Base-by-base conservation (phyloP, 2,113 vertebrate species). In the Cervus canadensis region DNA sequence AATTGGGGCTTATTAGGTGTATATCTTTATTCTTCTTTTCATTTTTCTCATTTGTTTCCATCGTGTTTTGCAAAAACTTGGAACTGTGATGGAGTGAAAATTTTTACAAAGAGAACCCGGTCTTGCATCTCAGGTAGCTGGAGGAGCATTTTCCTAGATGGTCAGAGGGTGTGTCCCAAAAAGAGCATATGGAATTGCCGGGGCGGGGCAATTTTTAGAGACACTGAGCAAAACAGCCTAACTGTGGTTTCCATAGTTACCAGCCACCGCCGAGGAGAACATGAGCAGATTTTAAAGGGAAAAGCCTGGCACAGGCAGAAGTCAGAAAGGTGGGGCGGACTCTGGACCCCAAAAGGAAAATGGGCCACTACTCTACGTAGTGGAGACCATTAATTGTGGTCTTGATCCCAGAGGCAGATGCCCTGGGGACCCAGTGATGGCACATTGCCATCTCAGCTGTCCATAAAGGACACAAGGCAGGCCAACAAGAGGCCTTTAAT, bases 191-290 rank as follows among this genome's bases (percentile, higher is more conserved):
- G 71, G 88, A 74, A 48, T 88, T 59, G 71, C 82, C 64, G 0
- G 9, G 59, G 45, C n/a, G 78, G 52, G 92, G 96, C 94, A 97
- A 96, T 98, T 98, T 98, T 98, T 97, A 96, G 95, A 96, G 95
- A 95, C 96, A 93, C 40, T 59, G 92, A 97, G 94, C 87, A 96
- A 97, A 98, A 91, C 91, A 97, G 74, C 60, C 93, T 98, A 98
- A 98, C 98, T 98, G 95, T 93, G 76, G 98, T 98, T 98, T 96
- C 98, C 96, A 98, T 98, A 90, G 98, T 98, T 97, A 98, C 98
- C 97, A 97, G 95, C 83, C 67, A 93, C 79, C 89, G 78, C 95
- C 7, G 30, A 89, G 11, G 64, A 96, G 85, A 94, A 95, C 50
- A 60, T 21, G 87, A 98, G 30, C 83, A 90, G 83, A 94, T 92